Evolutionary conservation across 2,888 invertebrate genomes (phyloP), one percentile per base, ranked within the genome.

Genomic region (Drosophila rellima): DNA sequence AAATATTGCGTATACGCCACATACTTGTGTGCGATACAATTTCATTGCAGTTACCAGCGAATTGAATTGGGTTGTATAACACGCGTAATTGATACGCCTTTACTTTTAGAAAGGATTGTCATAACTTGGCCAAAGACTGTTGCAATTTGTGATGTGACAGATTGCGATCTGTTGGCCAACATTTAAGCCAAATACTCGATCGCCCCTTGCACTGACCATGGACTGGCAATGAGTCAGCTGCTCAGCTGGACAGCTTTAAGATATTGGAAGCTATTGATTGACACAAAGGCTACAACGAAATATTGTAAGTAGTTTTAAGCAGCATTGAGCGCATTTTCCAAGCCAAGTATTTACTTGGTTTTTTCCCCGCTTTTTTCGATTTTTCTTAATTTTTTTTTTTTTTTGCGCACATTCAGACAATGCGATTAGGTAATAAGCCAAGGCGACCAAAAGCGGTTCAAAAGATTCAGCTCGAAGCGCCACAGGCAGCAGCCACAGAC

Each of bases 1-100:
- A 74, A 74, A 85, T 74, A 86, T 86, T 88, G 87, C 86, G 88
- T 78, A 86, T 86, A 88, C 85, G 85, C 75, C 81, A 44, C 72
- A 61, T 31, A 57, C 63, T 48, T 45, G 2, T 54, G 61, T 54
- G 74, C 84, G 82, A 78, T 81, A 83, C 83, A 76, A 70, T 80
- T 82, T 75, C 70, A 55, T 51, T 71, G 84, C 70, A 70, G 62
- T 54, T 63, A 52, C 62, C 33, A 54, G 44, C 51, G 23, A 37
- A 18, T 51, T 11, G 44, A 40, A 18, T 51, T 11, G 44, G 45
- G 47, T 83, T 86, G 84, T 79, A 72, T 80, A 83, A 82, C 51
- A 54, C 47, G 42, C 44, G 82, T 84, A 83, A 87, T 73, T 75
- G 62, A 87, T 73, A 76, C 77, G 78, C 70, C 78, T 74, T 74